Percentiles rank a stretch among this genome's conserved stretches.
Conservation (phyloP, 1,140 invertebrate genomes). For the Stratiolaelaps scimitus region DNA sequence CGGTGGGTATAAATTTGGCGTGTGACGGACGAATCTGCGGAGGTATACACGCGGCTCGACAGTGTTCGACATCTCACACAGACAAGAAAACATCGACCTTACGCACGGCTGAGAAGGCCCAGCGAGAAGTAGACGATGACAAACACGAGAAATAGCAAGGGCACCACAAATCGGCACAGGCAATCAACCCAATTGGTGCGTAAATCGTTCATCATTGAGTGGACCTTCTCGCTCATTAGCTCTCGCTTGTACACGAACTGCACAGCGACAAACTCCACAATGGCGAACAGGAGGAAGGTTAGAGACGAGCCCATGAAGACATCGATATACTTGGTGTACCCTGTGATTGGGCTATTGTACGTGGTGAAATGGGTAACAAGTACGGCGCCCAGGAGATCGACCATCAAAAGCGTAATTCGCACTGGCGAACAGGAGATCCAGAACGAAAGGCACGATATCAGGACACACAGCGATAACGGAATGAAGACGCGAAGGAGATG, state of each 20-base stretch:
- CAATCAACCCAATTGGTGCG: constrained; percentile 1
- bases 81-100: too few relatives aligned
- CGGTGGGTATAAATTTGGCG: too few relatives aligned
- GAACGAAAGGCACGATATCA: constrained; percentile 7
- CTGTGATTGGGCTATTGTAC: background rate
- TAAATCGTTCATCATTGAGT: constrained; percentile 25
- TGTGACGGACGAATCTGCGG: too few relatives aligned
- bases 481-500: constrained; percentile 7
- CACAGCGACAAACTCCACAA: constrained; percentile 1
- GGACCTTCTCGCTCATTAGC: constrained; percentile 21
- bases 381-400: background rate
- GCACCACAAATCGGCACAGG: constrained; percentile 2
- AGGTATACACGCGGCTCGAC: too few relatives aligned
- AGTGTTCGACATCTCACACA: too few relatives aligned
- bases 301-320: constrained; percentile 4
- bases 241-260: constrained; percentile 7
- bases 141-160: background rate
- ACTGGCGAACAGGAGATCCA: constrained; percentile 18
- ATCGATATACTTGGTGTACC: constrained; percentile 18
- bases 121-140: constrained; percentile 6
- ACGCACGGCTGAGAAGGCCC: background rate
- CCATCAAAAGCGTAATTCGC: background rate
- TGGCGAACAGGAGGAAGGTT: background rate
- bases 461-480: background rate
- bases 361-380: background rate